Evolutionary conservation across 2,888 invertebrate genomes (phyloP).

Genomic region (Gymnosoma rotundatum): DNA sequence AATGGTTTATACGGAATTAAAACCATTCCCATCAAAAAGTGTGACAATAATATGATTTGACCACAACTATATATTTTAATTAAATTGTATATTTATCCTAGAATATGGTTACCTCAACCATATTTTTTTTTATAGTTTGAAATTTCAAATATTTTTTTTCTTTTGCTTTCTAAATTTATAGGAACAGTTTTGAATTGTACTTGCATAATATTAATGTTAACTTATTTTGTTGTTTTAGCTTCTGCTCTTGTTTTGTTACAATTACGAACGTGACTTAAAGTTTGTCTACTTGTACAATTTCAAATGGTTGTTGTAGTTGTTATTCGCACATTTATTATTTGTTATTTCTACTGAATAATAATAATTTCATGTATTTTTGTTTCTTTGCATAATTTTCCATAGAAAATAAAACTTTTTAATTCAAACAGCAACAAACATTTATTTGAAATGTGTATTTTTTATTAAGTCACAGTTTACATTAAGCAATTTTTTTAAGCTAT

Average conservation of each 20-base stretch:
- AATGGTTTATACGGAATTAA: too few species aligned
- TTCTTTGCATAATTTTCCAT: conserved; percentile 18
- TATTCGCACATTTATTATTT: conserved; percentile 7
- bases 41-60: too few species aligned
- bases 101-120: too few species aligned
- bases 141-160: too few species aligned
- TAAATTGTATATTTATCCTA: too few species aligned
- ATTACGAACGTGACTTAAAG: conserved; percentile 62
- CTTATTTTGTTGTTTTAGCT: background rate
- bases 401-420: conserved; percentile 6
- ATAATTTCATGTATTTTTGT: background rate
- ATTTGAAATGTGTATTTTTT: background rate
- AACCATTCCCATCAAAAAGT: too few species aligned
- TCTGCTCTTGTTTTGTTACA: conserved; percentile 44
- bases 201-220: conserved; percentile 2
- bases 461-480: background rate
- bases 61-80: too few species aligned
- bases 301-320: conserved; percentile 1
- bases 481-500: background rate
- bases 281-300: conserved; percentile 11
- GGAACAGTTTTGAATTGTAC: conserved; percentile 7
- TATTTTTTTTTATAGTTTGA: too few species aligned
- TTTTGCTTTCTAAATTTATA: background rate
- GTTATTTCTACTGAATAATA: background rate
- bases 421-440: background rate